Percentiles rank a stretch among this genome's conserved stretches.
Evolutionary conservation across 2,113 vertebrate species (phyloP).

Genomic region (Stictonetta naevosa): DNA sequence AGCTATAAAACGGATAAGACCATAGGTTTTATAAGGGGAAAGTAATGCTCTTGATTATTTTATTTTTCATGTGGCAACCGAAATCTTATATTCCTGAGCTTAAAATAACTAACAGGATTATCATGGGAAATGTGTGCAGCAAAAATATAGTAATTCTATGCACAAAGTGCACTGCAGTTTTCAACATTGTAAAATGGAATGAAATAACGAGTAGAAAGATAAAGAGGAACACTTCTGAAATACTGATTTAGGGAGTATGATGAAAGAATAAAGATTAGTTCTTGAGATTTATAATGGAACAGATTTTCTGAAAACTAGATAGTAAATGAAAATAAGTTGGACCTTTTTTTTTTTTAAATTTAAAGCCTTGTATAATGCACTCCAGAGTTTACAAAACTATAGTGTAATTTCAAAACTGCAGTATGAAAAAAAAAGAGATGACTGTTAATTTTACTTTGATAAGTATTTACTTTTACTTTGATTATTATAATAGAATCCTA

Average conservation of each 20-base stretch:
- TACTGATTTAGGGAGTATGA: neutral
- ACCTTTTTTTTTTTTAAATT: neutral
- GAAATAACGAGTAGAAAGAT: neutral
- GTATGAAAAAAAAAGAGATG: neutral
- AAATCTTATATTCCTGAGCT: neutral
- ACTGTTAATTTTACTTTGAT: neutral
- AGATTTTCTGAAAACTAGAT: neutral
- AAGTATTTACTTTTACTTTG: neutral
- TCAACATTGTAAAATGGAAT: neutral
- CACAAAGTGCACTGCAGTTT: neutral
- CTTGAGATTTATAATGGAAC: neutral
- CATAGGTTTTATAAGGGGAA: neutral
- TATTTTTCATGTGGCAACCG: neutral
- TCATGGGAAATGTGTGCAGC: neutral
- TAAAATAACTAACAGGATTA: neutral
- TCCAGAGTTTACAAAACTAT: neutral
- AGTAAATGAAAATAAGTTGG: neutral
- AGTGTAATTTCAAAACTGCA: neutral
- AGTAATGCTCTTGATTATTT: neutral
- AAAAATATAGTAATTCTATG: neutral
- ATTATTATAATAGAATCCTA: neutral
- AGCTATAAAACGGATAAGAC: neutral
- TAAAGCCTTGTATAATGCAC: neutral
- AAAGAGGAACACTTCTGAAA: neutral
- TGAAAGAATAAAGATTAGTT: neutral